These are phyloP conservation scores for Collichthys lucidus DNA, from an alignment of 2,113 vertebrate species.

Conservation along the genomic window DNA sequence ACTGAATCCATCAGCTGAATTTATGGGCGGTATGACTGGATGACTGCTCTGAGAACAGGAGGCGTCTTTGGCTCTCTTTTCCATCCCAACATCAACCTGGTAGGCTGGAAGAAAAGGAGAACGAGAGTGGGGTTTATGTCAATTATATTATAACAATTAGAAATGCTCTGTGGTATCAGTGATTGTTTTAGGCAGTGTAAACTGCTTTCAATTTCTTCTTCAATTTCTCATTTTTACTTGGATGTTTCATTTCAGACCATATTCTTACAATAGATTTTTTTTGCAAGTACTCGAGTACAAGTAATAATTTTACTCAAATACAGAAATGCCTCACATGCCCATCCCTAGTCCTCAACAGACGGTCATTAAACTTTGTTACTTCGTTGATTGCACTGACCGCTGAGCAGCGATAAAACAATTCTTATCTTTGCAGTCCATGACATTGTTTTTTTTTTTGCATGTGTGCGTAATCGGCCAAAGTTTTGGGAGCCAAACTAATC, in stretches of 20 bases:
- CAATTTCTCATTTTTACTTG: too few relatives aligned
- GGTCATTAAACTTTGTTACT: too few relatives aligned
- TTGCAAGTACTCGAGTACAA: too few relatives aligned
- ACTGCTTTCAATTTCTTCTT: not conserved
- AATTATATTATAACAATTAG: not conserved
- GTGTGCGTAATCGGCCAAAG: not conserved
- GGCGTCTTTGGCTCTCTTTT: conserved; percentile 48
- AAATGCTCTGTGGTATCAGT: not conserved
- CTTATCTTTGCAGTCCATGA: not conserved
- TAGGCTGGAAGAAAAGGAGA: conserved; percentile 40
- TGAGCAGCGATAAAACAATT: not conserved
- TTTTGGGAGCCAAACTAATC: not conserved
- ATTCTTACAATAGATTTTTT: too few relatives aligned
- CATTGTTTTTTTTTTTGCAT: not conserved
- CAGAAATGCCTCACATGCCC: too few relatives aligned
- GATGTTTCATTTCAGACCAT: too few relatives aligned
- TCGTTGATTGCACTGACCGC: not conserved
- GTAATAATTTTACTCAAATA: too few relatives aligned
- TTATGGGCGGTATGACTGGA: conserved; percentile 45
- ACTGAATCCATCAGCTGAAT: conserved; percentile 48
- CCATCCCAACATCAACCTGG: conserved; percentile 61
- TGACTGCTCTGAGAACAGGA: conserved; percentile 30
- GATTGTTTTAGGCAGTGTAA: not conserved
- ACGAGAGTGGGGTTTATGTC: not conserved
- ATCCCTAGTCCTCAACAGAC: too few relatives aligned